Base-by-base conservation (phyloP, 2,113 vertebrate species). In the Xiphophorus hellerii region DNA sequence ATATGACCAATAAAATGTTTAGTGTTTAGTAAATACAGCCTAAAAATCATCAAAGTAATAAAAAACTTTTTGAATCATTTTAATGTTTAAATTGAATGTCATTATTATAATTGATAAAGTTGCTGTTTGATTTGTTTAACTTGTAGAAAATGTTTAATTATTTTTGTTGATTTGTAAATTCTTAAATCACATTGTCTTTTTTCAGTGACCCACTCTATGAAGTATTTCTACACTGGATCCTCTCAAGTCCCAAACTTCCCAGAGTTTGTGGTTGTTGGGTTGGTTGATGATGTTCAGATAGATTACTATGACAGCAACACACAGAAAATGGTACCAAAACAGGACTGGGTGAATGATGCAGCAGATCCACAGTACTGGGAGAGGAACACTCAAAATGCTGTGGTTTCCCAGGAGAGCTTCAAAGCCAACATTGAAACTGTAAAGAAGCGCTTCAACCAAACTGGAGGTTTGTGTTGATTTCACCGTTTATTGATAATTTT, bases 271-370 rank as follows among this genome's bases (percentile, higher is more conserved):
- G 0, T 0, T 28, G 44, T 73, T 7, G 69, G n/a, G 0, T 4
- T 66, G 22, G 72, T 89, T 65, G 85, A 89, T 27, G 85, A 37
- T 4, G 48, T 66, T 28, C 35, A 35, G 22, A 61, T 72, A 0
- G 0, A 0, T 28, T 4, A 73, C 35, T 78, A 37, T 66, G 69
- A 72, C 48, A 61, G 29, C 63, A 11, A 37, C 35, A 37, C 10
- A 11, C 0, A 0, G 35, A 37, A 37, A 37, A 0, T 0, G 0
- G 35, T 0, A 4, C 68, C 70, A 5, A 78, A 30, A 54, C 69
- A 69, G 22, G 73, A 73, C 22, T 82, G 84, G 72, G 13, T 72
- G 27, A n/a, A n/a, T n/a, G n/a, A n/a, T n/a, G n/a, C n/a, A n/a
- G n/a, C n/a, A n/a, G n/a, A n/a, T n/a, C n/a, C n/a, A n/a, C n/a